A percentile compares a stretch with the other conserved stretches of the same genome.
phyloP scores from a whole-genome alignment of 2,888 invertebrate genomes.

The Theretra japonica region DNA sequence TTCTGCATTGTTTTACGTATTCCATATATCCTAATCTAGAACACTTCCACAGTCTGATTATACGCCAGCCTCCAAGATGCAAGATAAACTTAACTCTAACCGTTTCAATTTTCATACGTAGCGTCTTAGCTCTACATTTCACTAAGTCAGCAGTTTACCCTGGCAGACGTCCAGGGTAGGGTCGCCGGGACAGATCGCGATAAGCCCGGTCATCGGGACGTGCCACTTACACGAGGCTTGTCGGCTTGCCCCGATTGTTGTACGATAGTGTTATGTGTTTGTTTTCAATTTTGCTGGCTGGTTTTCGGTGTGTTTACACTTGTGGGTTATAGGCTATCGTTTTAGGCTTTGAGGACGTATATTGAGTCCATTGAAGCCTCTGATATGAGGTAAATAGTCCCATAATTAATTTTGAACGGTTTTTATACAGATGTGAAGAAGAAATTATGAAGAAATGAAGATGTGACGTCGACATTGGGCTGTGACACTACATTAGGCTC shows the following conservation, averaged over 20 bases:
- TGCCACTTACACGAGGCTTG: slow-evolving; percentile 12
- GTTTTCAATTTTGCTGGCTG: not conserved
- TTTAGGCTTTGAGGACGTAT: not conserved
- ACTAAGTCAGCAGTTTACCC: slow-evolving; percentile 16
- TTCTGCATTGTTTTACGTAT: too few relatives aligned
- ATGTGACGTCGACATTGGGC: too few relatives aligned
- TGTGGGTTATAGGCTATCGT: too few relatives aligned
- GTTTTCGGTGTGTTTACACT: not conserved
- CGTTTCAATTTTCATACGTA: not conserved
- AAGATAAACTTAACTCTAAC: not conserved
- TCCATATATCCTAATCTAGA: too few relatives aligned
- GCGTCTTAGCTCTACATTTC: not conserved
- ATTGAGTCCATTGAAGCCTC: too few relatives aligned
- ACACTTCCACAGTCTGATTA: not conserved
- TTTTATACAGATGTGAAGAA: too few relatives aligned
- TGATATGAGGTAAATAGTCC: too few relatives aligned
- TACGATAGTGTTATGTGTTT: not conserved
- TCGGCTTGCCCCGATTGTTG: not conserved
- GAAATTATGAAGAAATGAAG: too few relatives aligned
- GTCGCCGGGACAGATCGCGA: too few relatives aligned
- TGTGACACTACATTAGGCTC: too few relatives aligned
- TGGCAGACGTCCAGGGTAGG: slow-evolving; percentile 28
- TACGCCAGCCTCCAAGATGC: not conserved
- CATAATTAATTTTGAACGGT: too few relatives aligned
- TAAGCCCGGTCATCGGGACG: too few relatives aligned